These are phyloP conservation scores for Steinernema hermaphroditum DNA, from an alignment of 2,888 invertebrate genomes.

Conservation along the genomic window DNA sequence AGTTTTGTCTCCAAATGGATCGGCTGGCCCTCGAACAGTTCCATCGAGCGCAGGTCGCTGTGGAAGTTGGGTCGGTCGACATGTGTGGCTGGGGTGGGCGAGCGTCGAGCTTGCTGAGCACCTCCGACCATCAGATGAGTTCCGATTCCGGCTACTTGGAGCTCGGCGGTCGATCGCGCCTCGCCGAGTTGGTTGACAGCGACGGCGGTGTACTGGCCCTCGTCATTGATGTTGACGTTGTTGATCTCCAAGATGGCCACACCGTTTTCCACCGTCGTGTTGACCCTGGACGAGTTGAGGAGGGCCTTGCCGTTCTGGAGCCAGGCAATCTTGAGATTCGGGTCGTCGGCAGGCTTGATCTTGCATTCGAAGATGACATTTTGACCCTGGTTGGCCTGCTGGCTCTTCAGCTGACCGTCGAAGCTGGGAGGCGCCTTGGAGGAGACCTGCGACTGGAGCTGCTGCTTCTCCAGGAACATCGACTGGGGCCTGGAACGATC, in stretches of 20 bases:
- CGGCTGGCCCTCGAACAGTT: constrained; percentile 89
- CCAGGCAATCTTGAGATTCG: constrained; percentile 63
- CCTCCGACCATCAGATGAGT: background rate
- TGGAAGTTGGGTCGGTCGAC: constrained; percentile 79
- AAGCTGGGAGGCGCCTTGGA: constrained; percentile 59
- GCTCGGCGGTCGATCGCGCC: constrained; percentile 79
- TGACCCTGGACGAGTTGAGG: constrained; percentile 57
- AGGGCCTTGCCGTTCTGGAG: constrained; percentile 59
- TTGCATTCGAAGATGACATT: constrained; percentile 56
- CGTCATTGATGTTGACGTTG: constrained; percentile 84
- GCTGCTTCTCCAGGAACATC: background rate
- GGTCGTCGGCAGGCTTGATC: constrained; percentile 61
- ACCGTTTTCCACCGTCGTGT: constrained; percentile 59
- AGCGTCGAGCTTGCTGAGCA: background rate
- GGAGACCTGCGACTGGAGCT: constrained; percentile 45
- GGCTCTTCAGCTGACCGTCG: constrained; percentile 50
- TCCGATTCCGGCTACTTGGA: constrained; percentile 78
- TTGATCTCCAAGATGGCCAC: constrained; percentile 86
- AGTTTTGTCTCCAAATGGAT: constrained; percentile 91
- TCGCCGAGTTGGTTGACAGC: constrained; percentile 89
- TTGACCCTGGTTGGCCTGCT: constrained; percentile 73
- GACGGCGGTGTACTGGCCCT: constrained; percentile 91
- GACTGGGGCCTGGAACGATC: constrained; percentile 32
- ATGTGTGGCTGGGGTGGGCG: constrained; percentile 2
- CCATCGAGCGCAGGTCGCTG: constrained; percentile 84